A percentile compares a stretch with the other conserved stretches of the same genome.
phyloP scores from a whole-genome alignment of 2,797 vertebrate genomes.

The Cossypha heuglini region DNA sequence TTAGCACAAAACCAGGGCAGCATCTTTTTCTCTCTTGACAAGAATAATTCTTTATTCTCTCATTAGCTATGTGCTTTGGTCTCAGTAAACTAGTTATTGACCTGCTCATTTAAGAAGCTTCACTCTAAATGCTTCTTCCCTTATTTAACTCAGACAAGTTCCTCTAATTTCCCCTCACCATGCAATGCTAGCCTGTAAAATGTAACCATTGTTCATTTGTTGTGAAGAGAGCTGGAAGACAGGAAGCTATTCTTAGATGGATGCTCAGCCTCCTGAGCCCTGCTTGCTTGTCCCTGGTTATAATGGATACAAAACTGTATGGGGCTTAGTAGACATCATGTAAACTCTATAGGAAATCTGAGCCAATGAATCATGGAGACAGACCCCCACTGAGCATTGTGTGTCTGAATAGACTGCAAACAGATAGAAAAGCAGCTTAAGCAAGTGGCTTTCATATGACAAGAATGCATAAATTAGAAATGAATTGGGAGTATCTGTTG shows the following conservation, averaged over 20 bases:
- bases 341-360: constrained; percentile 80
- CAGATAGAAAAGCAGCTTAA: constrained; percentile 74
- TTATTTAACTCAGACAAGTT: constrained; percentile 78
- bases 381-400: constrained; percentile 75
- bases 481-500: constrained; percentile 67
- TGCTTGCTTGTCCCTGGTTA: constrained; percentile 76
- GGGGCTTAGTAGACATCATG: constrained; percentile 78
- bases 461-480: constrained; percentile 71
- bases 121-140: constrained; percentile 72
- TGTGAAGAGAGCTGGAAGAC: constrained; percentile 68
- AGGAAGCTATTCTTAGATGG: constrained; percentile 74
- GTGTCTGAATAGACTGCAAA: constrained; percentile 79
- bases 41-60: constrained; percentile 81
- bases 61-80: constrained; percentile 75
- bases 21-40: constrained; percentile 77
- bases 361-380: constrained; percentile 80
- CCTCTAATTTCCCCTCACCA: constrained; percentile 67
- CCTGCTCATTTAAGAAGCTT: constrained; percentile 76
- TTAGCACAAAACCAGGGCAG: constrained; percentile 75
- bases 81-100: constrained; percentile 82
- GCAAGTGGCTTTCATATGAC: constrained; percentile 72
- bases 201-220: constrained; percentile 74
- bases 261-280: constrained; percentile 71
- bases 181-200: constrained; percentile 63
- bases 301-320: constrained; percentile 81